A percentile compares a stretch with the other conserved stretches of the same genome.
Conservation (phyloP, 2,113 vertebrate species). For the Menidia beryllina region DNA sequence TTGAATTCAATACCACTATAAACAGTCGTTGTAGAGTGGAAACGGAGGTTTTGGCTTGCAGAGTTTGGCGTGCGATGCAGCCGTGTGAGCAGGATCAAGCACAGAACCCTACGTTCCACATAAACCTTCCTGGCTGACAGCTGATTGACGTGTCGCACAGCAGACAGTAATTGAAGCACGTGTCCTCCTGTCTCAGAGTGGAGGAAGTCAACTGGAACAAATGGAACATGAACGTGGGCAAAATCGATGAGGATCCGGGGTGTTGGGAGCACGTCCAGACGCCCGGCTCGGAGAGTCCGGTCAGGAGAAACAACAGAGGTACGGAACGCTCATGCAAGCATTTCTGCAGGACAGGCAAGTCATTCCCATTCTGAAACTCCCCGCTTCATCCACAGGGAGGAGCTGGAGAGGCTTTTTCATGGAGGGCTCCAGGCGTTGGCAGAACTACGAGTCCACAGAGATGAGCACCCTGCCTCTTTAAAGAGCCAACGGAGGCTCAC, state of each 20-base stretch:
- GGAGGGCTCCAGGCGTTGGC: slow-evolving; percentile 19
- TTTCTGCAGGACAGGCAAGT: not conserved
- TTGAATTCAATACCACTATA: no score
- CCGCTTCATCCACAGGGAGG: slow-evolving; percentile 68
- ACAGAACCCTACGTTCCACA: slow-evolving; percentile 20
- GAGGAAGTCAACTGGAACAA: slow-evolving; percentile 98
- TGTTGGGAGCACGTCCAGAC: slow-evolving; percentile 57
- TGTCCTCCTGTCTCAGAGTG: slow-evolving; percentile 83
- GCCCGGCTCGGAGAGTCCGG: not conserved
- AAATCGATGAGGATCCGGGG: slow-evolving; percentile 95
- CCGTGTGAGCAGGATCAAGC: slow-evolving; percentile 35
- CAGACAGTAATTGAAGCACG: slow-evolving; percentile 65
- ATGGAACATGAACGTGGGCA: slow-evolving; percentile 93
- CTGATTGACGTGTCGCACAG: slow-evolving; percentile 56
- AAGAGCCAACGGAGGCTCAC: slow-evolving; percentile 18
- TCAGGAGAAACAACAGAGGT: slow-evolving; percentile 32
- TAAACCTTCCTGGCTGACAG: slow-evolving; percentile 55
- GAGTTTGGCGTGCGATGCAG: slow-evolving; percentile 19
- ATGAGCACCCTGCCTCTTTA: slow-evolving; percentile 43
- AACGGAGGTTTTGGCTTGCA: slow-evolving; percentile 16
- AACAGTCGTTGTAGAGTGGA: slow-evolving; percentile 5
- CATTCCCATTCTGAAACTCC: not conserved
- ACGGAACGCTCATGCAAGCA: not conserved
- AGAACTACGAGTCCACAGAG: slow-evolving; percentile 56
- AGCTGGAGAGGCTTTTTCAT: slow-evolving; percentile 61